Base-by-base conservation (phyloP, 2,113 vertebrate genomes). In the Macaca mulatta region DNA sequence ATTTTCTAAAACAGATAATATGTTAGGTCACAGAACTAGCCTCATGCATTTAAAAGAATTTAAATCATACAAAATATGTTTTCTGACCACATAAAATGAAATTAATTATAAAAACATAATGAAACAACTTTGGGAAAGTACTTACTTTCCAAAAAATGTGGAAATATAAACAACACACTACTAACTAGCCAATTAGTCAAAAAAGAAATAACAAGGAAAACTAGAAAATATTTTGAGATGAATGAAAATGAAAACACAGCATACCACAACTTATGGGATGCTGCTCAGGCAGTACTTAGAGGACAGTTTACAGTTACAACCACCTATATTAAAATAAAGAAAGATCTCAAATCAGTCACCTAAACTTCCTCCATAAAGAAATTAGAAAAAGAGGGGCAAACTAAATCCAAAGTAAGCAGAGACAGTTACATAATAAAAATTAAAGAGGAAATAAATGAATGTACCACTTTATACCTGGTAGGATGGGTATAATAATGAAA, bases 161-260 rank as follows among this genome's bases (percentile, higher is more conserved):
- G 43, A 72, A 80, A 64, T 92, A 69, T 18, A 18, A 57, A 40
- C 70, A 38, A 61, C 59, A 94, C 35, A 70, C 18, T 59, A 84
- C 50, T 78, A 35, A 84, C 16, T 84, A 70, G 45, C 22, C 59
- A 45, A 27, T 81, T n/a, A 67, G 23, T 30, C 43, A 90, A 80
- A 90, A 52, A 75, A 78, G 48, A 87, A 91, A 94, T 75, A 40
- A 87, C 38, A 82, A 92, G 50, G 27, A 88, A 87, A 92, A 70
- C 48, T 43, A 78, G 57, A 38, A 89, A 88, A 78, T 78, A 83
- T 83, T 94, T 77, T 17, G 35, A 82, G 20, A 64, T 64, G 61
- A 83, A 77, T 69, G 48, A n/a, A 89, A 82, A 82, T 57, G 59
- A 77, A 77, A 67, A 69, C 67, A 20, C 32, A 67, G 1, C 50